Conservation (phyloP, 2,888 invertebrate genomes). For the Hirudinaria manillensis region DNA sequence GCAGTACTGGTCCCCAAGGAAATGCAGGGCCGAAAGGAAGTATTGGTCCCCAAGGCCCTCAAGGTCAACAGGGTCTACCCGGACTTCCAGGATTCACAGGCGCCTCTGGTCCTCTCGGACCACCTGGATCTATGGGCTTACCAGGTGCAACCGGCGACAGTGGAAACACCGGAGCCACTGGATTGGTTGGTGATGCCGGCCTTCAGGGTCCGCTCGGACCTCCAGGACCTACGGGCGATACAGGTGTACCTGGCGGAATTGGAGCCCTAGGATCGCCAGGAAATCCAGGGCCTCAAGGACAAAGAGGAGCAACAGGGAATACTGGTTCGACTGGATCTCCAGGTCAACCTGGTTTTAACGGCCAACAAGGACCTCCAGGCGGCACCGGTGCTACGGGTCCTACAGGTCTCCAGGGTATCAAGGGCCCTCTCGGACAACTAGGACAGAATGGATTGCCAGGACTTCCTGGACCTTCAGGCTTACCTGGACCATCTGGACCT, state of each 20-base stretch:
- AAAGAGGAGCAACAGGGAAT: slow-evolving; percentile 31
- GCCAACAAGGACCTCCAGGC: slow-evolving; percentile 38
- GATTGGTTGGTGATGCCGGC: slow-evolving; percentile 28
- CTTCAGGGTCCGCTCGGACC: slow-evolving; percentile 24
- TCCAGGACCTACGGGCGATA: slow-evolving; percentile 28
- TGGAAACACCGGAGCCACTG: slow-evolving; percentile 17
- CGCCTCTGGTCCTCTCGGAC: slow-evolving; percentile 24
- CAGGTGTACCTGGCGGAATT: slow-evolving; percentile 33
- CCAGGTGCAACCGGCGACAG: slow-evolving; percentile 26
- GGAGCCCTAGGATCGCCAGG: slow-evolving; percentile 36
- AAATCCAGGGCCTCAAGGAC: slow-evolving; percentile 58
- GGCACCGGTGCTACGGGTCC: slow-evolving; percentile 33
- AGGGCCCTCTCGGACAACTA: slow-evolving; percentile 22
- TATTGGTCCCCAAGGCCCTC: slow-evolving; percentile 30
- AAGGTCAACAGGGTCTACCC: slow-evolving; percentile 24
- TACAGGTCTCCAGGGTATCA: slow-evolving; percentile 20
- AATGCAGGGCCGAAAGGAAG: slow-evolving; percentile 34
- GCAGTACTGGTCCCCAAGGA: slow-evolving; percentile 36
- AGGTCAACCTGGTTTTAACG: slow-evolving; percentile 35
- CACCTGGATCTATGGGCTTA: slow-evolving; percentile 29
- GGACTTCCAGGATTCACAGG: slow-evolving; percentile 35
- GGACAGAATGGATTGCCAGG: slow-evolving; percentile 31
- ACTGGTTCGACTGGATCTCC: slow-evolving; percentile 32
- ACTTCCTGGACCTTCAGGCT: slow-evolving; percentile 22
- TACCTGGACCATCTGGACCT: slow-evolving; percentile 27